Conservation (phyloP, 2,113 vertebrate genomes). For the Mirza zaza region DNA sequence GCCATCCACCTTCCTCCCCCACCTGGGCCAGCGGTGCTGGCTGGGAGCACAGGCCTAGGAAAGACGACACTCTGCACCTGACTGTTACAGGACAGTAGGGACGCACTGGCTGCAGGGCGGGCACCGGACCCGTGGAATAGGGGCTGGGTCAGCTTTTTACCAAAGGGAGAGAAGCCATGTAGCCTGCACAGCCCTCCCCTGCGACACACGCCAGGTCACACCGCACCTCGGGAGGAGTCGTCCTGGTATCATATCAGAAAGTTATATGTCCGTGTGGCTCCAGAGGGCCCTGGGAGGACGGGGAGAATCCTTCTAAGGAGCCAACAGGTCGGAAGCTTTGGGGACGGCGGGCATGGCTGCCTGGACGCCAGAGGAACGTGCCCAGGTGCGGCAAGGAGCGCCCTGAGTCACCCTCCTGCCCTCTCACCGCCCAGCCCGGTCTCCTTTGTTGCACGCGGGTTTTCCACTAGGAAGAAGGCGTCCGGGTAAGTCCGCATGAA, state of each 20-base stretch:
- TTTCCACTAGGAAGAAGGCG: neutral
- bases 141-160: too few relatives aligned
- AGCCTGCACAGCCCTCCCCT: neutral
- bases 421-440: neutral
- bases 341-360: too few relatives aligned
- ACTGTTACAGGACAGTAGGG: rapidly evolving
- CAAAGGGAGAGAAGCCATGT: neutral
- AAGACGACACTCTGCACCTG: neutral
- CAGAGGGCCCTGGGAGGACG: neutral
- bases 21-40: neutral
- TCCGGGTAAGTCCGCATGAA: neutral
- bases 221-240: neutral
- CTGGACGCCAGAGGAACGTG: neutral
- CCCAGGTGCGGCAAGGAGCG: neutral
- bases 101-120: neutral
- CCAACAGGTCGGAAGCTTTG: rapidly evolving
- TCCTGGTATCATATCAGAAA: neutral
- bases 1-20: neutral
- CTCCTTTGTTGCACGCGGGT: neutral
- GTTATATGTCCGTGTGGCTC: neutral
- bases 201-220: neutral
- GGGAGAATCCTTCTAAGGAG: neutral
- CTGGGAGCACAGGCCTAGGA: neutral
- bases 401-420: too few relatives aligned
- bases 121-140: neutral